A percentile compares a stretch with the other conserved stretches of the same genome.
Conservation (phyloP, 2,113 vertebrate species). For the Erythrocebus patas region DNA sequence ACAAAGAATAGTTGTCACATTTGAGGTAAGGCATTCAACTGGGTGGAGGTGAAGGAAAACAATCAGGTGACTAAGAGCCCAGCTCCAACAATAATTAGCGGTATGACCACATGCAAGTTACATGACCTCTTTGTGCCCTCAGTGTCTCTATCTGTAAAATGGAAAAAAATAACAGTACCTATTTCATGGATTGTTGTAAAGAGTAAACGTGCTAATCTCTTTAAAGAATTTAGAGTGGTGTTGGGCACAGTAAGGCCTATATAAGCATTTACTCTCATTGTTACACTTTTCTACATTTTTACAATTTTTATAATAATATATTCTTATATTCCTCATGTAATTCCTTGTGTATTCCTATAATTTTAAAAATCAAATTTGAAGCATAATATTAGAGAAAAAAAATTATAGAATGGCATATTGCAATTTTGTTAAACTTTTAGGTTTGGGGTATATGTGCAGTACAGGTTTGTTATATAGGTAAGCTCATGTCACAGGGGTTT, state of each 20-base stretch:
- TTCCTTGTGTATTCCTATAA: neutral
- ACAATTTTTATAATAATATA: neutral
- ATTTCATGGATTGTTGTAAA: neutral
- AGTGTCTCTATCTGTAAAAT: neutral
- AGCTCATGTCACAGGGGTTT: too few relatives aligned
- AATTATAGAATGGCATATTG: neutral
- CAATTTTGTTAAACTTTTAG: neutral
- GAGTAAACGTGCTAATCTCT: neutral
- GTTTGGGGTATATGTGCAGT: too few relatives aligned
- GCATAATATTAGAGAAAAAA: neutral
- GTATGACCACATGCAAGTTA: neutral
- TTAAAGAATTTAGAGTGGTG: neutral
- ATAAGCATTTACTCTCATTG: neutral
- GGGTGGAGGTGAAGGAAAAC: neutral
- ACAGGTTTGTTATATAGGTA: too few relatives aligned
- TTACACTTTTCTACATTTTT: neutral
- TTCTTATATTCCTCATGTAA: neutral
- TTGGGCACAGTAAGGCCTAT: neutral
- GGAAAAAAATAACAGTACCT: neutral
- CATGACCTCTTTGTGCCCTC: neutral
- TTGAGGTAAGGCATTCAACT: neutral
- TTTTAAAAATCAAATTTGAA: neutral
- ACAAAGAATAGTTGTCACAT: neutral
- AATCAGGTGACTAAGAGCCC: neutral
- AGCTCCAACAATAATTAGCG: neutral